Conservation (phyloP, 2,888 invertebrate species). For the Callinectes sapidus region DNA sequence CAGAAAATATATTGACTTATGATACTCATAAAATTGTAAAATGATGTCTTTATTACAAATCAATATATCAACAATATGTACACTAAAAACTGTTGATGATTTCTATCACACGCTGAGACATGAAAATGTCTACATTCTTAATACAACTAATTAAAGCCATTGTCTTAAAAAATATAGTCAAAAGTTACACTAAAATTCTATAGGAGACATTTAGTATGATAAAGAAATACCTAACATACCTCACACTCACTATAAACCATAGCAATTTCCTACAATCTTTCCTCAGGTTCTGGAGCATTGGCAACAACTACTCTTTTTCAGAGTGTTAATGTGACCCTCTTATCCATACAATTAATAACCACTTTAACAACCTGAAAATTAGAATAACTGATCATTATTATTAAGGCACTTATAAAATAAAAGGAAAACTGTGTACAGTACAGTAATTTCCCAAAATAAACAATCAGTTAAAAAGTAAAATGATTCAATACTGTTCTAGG, state of each 20-base stretch:
- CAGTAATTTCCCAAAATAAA: too few relatives aligned
- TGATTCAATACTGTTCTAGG: too few relatives aligned
- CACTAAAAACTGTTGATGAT: neutral
- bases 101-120: neutral
- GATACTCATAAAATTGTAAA: neutral
- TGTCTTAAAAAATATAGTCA: neutral
- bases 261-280: neutral
- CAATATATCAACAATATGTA: neutral
- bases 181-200: neutral
- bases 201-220: neutral
- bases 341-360: too few relatives aligned
- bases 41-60: constrained; percentile 5
- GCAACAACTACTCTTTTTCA: too few relatives aligned
- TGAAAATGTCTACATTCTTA: neutral
- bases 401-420: too few relatives aligned
- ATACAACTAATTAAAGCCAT: neutral
- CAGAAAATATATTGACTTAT: neutral
- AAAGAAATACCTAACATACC: neutral
- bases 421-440: too few relatives aligned
- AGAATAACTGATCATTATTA: too few relatives aligned
- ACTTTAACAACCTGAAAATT: too few relatives aligned
- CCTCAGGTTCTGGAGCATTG: neutral
- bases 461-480: too few relatives aligned
- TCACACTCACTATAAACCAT: neutral
- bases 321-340: too few relatives aligned